phyloP scores from a whole-genome alignment of 1,140 invertebrate species.

The Meloidogyne exigua region DNA sequence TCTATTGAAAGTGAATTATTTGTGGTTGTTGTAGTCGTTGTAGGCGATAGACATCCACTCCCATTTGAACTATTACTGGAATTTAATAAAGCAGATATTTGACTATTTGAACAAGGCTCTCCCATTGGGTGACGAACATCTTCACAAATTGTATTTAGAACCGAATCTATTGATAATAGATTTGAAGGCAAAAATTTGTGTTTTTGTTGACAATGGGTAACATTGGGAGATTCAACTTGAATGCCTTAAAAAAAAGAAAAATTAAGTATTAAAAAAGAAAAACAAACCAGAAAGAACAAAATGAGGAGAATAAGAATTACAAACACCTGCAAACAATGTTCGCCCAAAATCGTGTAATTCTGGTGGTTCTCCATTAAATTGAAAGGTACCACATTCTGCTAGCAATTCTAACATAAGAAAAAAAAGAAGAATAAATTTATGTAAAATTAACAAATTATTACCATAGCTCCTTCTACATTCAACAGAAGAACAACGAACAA shows the following conservation, averaged over 20 bases:
- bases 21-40: constrained; percentile 22
- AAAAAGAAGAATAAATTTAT: not conserved
- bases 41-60: constrained; percentile 22
- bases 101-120: constrained; percentile 26
- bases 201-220: not conserved
- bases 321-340: constrained; percentile 51
- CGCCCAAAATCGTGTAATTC: constrained; percentile 36
- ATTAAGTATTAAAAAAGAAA: not conserved
- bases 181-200: not conserved
- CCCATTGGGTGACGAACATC: constrained; percentile 40
- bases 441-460: not conserved
- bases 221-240: not conserved
- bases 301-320: constrained; percentile 50
- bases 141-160: constrained; percentile 38
- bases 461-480: constrained; percentile 24
- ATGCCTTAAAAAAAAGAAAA: not conserved
- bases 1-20: not conserved
- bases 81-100: not conserved
- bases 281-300: constrained; percentile 50
- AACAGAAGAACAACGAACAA: constrained; percentile 48
- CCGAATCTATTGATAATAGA: constrained; percentile 38
- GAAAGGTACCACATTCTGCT: not conserved
- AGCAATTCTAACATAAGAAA: not conserved
- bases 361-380: constrained; percentile 14
- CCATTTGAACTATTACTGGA: not conserved